phyloP scores from a whole-genome alignment of 2,113 vertebrate species.

The Phodopus roborovskii region DNA sequence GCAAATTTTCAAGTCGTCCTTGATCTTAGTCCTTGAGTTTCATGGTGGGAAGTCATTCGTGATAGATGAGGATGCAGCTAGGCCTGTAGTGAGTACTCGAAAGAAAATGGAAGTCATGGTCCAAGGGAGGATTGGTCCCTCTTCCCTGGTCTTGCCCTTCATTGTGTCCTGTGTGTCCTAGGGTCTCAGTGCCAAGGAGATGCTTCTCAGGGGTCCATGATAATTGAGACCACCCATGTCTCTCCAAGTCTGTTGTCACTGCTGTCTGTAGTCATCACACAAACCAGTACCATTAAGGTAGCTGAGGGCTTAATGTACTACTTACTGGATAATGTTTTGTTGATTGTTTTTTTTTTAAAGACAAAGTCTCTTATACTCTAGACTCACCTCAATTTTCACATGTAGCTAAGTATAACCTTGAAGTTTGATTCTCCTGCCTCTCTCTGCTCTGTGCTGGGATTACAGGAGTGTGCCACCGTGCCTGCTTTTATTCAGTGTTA shows the following conservation, averaged over 20 bases:
- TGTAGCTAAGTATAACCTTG: neutral
- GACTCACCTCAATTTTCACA: neutral
- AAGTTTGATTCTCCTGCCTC: neutral
- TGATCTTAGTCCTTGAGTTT: neutral
- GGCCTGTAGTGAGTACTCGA: neutral
- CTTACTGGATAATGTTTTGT: neutral
- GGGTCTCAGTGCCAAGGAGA: neutral
- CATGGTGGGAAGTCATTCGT: neutral
- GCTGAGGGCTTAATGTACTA: neutral
- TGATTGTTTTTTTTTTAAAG: neutral
- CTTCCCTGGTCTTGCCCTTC: neutral
- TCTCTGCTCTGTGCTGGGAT: neutral
- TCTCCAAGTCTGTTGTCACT: fast-evolving
- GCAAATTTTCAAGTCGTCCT: neutral
- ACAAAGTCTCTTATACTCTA: neutral
- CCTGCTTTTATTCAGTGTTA: neutral
- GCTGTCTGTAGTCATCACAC: too few relatives aligned
- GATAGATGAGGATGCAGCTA: neutral
- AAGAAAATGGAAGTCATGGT: neutral
- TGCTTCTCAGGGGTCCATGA: neutral
- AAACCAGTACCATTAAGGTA: too few relatives aligned
- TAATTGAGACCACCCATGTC: neutral
- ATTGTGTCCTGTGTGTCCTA: neutral
- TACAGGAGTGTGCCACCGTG: neutral
- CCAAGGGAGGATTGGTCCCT: neutral